Conservation (phyloP, 2,888 invertebrate species). For the Patella pellucida region DNA sequence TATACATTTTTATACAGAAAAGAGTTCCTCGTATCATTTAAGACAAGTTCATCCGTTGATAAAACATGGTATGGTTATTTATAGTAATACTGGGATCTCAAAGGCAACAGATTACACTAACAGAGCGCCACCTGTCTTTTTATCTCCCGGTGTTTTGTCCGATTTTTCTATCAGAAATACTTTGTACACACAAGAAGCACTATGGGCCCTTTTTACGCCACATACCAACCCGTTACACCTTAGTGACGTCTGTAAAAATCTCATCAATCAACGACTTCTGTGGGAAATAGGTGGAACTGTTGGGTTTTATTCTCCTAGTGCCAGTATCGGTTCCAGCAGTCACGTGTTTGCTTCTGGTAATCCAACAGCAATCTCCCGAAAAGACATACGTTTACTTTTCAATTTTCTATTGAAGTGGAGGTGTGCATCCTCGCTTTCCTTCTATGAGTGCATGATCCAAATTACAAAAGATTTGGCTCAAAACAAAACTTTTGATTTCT, state of each 20-base stretch:
- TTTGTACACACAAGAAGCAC: neutral
- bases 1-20: too few relatives aligned
- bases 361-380: neutral
- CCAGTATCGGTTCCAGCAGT: neutral
- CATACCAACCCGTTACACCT: neutral
- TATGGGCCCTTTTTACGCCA: neutral
- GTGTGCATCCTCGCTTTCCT: neutral
- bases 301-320: neutral
- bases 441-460: neutral
- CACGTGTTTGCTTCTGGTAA: neutral
- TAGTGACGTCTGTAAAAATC: neutral
- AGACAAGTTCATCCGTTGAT: too few relatives aligned
- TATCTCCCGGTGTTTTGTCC: neutral
- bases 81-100: too few relatives aligned
- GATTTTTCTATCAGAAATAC: neutral
- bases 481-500: neutral
- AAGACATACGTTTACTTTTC: neutral
- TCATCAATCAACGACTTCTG: neutral
- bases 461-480: neutral
- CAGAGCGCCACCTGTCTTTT: neutral
- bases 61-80: too few relatives aligned
- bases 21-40: too few relatives aligned
- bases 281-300: constrained; percentile 5
- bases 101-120: too few relatives aligned
- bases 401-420: neutral